Evolutionary conservation across 2,113 vertebrate species (phyloP).

Genomic region (Phrynosoma blainvillii): DNA sequence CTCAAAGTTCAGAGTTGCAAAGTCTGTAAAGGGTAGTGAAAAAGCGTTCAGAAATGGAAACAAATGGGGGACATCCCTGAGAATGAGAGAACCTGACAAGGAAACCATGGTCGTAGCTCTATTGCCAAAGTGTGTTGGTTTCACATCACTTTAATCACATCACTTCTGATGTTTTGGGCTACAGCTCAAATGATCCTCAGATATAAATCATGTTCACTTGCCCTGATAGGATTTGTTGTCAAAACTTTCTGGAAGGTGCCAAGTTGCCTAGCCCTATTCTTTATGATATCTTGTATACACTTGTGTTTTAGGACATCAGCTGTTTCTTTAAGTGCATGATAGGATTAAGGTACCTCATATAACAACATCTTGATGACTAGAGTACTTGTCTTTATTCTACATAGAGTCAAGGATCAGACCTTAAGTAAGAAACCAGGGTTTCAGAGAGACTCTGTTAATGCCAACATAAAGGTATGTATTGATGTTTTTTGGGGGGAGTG

Average conservation of each 20-base stretch:
- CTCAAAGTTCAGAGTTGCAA: not conserved
- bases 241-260: not conserved
- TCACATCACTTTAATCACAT: not conserved
- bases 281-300: not conserved
- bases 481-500: too few relatives aligned
- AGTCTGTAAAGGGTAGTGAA: not conserved
- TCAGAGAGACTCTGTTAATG: not conserved
- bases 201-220: not conserved
- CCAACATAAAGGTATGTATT: not conserved
- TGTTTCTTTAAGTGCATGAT: too few relatives aligned
- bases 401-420: not conserved
- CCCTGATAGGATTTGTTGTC: too few relatives aligned
- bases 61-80: not conserved
- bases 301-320: not conserved
- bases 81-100: not conserved
- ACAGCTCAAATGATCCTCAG: not conserved
- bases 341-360: not conserved
- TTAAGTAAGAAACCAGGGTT: not conserved
- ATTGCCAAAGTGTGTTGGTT: not conserved
- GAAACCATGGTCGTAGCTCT: not conserved
- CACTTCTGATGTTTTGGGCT: too few relatives aligned
- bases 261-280: too few relatives aligned
- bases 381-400: not conserved
- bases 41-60: not conserved
- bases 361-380: not conserved